Percentiles rank a stretch among this genome's conserved stretches.
Evolutionary conservation across 2,113 vertebrate species (phyloP).

Genomic region (Varanus komodoensis): DNA sequence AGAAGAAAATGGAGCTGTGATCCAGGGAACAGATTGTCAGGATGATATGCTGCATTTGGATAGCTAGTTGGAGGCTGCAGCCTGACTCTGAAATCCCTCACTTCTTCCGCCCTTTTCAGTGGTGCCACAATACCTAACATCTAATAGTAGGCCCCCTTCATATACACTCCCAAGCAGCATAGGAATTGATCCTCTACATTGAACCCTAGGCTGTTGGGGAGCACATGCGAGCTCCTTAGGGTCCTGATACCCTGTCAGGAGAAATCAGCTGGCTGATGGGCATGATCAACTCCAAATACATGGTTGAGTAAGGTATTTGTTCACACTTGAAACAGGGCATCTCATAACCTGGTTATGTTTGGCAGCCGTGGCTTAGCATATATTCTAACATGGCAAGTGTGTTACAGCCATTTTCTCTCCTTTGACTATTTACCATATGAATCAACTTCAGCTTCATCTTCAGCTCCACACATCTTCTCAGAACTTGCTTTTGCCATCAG

Average conservation of each 20-base stretch:
- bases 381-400: not conserved
- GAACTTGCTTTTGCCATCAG: not conserved
- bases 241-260: not conserved
- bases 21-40: not conserved
- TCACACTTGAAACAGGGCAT: not conserved
- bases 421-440: not conserved
- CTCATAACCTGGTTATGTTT: not conserved
- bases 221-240: not conserved
- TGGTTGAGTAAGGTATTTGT: not conserved
- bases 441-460: not conserved
- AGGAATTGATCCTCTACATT: not conserved
- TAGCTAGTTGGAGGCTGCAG: not conserved
- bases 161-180: not conserved
- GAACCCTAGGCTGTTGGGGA: not conserved
- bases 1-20: slow-evolving; percentile 36
- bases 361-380: not conserved
- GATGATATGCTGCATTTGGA: not conserved
- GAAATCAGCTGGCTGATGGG: not conserved
- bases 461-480: not conserved
- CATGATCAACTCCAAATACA: not conserved
- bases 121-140: not conserved
- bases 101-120: not conserved
- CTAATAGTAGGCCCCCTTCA: not conserved
- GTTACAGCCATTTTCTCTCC: not conserved
- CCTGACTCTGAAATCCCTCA: not conserved